Evolutionary conservation across 2,888 invertebrate species (phyloP).

Genomic region (Apamea monoglypha): DNA sequence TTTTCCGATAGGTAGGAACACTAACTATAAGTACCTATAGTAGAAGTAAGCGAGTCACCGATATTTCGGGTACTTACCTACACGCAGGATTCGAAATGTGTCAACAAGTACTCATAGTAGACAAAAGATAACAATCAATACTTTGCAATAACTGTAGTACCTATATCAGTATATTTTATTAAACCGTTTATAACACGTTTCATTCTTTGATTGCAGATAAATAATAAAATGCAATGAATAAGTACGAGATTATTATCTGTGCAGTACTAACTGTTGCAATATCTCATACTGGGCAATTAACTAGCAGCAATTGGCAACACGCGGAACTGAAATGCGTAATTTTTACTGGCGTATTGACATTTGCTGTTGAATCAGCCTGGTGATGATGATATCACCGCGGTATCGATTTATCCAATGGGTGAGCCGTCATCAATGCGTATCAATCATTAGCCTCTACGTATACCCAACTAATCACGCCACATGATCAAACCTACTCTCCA

Average conservation of each 20-base stretch:
- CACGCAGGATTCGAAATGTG: slow-evolving; percentile 36
- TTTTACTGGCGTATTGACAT: slow-evolving; percentile 75
- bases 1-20: background rate
- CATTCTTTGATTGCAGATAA: slow-evolving; percentile 67
- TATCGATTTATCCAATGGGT: slow-evolving; percentile 74
- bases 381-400: slow-evolving; percentile 73
- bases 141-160: slow-evolving; percentile 56
- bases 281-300: slow-evolving; percentile 64
- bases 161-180: slow-evolving; percentile 52
- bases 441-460: slow-evolving; percentile 39
- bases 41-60: slow-evolving; percentile 42
- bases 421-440: slow-evolving; percentile 59
- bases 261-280: slow-evolving; percentile 65
- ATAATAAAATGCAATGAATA: slow-evolving; percentile 66
- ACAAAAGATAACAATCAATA: slow-evolving; percentile 57
- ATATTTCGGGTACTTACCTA: slow-evolving; percentile 34
- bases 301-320: slow-evolving; percentile 68
- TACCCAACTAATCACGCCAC: slow-evolving; percentile 12
- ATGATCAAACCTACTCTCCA: slow-evolving; percentile 5
- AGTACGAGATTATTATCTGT: slow-evolving; percentile 64
- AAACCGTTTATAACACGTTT: slow-evolving; percentile 62
- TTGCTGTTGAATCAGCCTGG: slow-evolving; percentile 74
- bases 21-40: background rate
- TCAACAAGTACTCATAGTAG: slow-evolving; percentile 57
- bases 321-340: slow-evolving; percentile 73